phyloP scores from a whole-genome alignment of 2,888 invertebrate species.

The Metalampra italica region DNA sequence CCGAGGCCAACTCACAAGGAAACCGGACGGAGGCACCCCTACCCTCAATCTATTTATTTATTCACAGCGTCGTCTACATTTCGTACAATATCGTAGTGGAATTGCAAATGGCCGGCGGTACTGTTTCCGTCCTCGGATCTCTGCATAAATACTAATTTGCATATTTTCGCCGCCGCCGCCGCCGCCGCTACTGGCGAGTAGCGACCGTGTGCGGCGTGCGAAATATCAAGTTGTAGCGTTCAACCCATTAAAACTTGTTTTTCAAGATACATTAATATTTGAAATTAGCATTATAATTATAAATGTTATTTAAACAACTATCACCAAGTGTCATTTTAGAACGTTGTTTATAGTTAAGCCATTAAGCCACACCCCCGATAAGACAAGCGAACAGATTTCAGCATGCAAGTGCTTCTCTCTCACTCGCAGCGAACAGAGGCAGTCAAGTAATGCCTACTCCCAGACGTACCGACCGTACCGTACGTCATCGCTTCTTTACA shows the following conservation, averaged over 20 bases:
- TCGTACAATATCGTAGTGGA: slow-evolving; percentile 57
- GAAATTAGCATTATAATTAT: too few species aligned
- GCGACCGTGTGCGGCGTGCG: slow-evolving; percentile 11
- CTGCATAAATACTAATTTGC: slow-evolving; percentile 56
- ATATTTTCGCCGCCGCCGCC: too few species aligned
- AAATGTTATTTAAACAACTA: neutral
- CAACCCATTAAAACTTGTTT: slow-evolving; percentile 1
- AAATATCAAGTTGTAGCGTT: slow-evolving; percentile 4
- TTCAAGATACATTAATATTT: neutral
- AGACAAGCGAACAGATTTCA: too few species aligned
- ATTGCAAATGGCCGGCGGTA: slow-evolving; percentile 58
- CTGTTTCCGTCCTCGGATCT: slow-evolving; percentile 56
- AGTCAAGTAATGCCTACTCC: too few species aligned
- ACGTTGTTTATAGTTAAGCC: too few species aligned
- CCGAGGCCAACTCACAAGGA: slow-evolving; percentile 8
- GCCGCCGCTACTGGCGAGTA: slow-evolving; percentile 9
- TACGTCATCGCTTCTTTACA: too few species aligned
- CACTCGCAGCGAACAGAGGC: too few species aligned
- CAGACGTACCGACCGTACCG: too few species aligned
- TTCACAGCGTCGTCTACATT: slow-evolving; percentile 53
- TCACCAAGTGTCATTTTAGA: neutral
- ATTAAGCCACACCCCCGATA: too few species aligned
- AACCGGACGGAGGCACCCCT: neutral
- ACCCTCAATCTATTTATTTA: slow-evolving; percentile 45
- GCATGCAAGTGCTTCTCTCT: too few species aligned